Evolutionary conservation across 1,140 invertebrate genomes (phyloP).

Genomic region (Drosophila seguyi): DNA sequence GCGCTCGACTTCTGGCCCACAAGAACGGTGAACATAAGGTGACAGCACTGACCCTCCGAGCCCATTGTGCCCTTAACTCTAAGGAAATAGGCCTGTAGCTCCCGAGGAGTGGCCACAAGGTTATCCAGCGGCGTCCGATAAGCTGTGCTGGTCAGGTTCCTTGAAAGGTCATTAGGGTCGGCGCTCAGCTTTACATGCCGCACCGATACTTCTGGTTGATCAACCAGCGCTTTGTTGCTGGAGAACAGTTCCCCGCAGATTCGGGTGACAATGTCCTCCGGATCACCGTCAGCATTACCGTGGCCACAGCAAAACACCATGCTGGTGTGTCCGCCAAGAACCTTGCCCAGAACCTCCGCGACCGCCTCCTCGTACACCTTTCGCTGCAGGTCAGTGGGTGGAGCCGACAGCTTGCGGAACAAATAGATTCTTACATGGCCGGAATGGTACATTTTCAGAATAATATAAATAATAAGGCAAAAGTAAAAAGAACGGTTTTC

Average conservation of each 20-base stretch:
- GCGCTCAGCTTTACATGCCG: constrained; percentile 15
- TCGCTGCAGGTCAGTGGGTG: constrained; percentile 24
- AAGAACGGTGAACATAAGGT: constrained; percentile 46
- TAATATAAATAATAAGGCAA: constrained; percentile 4
- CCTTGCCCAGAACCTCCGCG: constrained; percentile 37
- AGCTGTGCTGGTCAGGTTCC: neutral
- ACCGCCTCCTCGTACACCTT: constrained; percentile 43
- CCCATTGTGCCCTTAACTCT: neutral
- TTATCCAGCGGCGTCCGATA: constrained; percentile 6
- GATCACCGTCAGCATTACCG: neutral
- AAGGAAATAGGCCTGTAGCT: constrained; percentile 47
- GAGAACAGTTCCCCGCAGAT: constrained; percentile 41
- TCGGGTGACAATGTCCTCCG: constrained; percentile 34
- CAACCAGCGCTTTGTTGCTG: constrained; percentile 26
- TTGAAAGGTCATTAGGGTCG: neutral
- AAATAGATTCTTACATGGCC: constrained; percentile 57
- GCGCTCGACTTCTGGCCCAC: constrained; percentile 34
- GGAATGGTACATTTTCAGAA: constrained; percentile 3
- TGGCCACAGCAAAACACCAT: constrained; percentile 45
- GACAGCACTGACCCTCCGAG: neutral
- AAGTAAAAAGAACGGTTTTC: constrained; percentile 19
- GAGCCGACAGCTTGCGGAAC: constrained; percentile 50
- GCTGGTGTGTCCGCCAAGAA: constrained; percentile 41
- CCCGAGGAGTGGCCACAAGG: constrained; percentile 40
- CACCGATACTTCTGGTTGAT: constrained; percentile 46